Evolutionary conservation across 2,888 invertebrate genomes (phyloP), one percentile per base, ranked within the genome.

Genomic region (Merodon equestris): DNA sequence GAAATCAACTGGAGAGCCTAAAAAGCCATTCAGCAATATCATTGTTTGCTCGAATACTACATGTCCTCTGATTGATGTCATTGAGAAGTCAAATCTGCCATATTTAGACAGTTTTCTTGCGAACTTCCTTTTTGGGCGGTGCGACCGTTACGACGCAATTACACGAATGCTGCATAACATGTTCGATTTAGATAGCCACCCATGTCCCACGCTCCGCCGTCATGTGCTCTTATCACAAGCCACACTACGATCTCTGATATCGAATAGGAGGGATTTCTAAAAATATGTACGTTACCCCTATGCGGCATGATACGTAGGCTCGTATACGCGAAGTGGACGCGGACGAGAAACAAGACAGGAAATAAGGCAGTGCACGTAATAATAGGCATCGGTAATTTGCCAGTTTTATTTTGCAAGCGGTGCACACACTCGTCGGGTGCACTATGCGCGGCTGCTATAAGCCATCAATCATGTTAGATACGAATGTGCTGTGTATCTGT

Each of bases 391-490:
- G 44, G 44, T 40, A 40, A n/a, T 40, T 40, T n/a, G 40, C 40
- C 40, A n/a, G 40, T 40, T 40, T 36, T 40, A n/a, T 40, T n/a
- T 34, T 38, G 38, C n/a, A 53, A 34, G 15, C 38, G 9, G 34
- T 36, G n/a, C n/a, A 42, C 40, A 27, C 27, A 27, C 27, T 27
- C 27, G 27, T 27, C 27, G 27, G 40, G 51, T 51, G 44, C 64
- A 47, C 54, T 74, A 61, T 57, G 64, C 17, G 50, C 77, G 73
- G 77, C 77, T 77, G 77, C 72, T 77, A 47, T 40, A n/a, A 67
- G 57, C 56, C 73, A 77, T 77, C 77, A 77, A 77, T 73, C 77
- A 77, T 72, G 61, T 57, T n/a, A 47, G 67, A 54, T 58, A 63
- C 34, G 50, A 34, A 53, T 54, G 56, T 40, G 44, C 42, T 12